Evolutionary conservation across 2,113 vertebrate genomes (phyloP).

Genomic region (Nothoprocta perdicaria): DNA sequence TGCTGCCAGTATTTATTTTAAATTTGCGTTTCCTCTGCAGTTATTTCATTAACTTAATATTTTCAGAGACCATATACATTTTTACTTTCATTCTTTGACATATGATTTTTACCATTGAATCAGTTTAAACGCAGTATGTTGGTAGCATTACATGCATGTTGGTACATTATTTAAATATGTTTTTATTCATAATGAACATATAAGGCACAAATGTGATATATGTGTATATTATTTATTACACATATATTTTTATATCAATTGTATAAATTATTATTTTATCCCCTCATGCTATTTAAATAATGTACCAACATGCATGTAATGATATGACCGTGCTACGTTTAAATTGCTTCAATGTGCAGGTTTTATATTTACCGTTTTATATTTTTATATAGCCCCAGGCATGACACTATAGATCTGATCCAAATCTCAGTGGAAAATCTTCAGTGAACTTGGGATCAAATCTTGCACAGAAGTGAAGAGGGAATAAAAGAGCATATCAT

Average conservation of each 20-base stretch:
- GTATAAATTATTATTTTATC: too few relatives aligned
- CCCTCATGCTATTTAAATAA: too few relatives aligned
- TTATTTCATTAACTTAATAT: background rate
- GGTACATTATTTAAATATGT: background rate
- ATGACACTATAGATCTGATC: background rate
- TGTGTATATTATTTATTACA: too few relatives aligned
- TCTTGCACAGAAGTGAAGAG: background rate
- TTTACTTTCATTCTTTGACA: background rate
- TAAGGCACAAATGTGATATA: too few relatives aligned
- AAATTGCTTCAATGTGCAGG: background rate
- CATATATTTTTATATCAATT: too few relatives aligned
- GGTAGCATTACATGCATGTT: background rate
- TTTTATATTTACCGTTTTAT: background rate
- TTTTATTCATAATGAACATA: too few relatives aligned
- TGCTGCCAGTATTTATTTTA: conserved; percentile 4
- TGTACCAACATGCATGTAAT: too few relatives aligned
- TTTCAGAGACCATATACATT: background rate
- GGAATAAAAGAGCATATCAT: background rate
- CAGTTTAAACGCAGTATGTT: background rate
- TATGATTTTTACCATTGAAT: background rate
- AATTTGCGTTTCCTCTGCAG: background rate
- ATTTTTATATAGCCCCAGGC: background rate
- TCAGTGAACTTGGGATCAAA: background rate
- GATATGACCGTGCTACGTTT: too few relatives aligned
- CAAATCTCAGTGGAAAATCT: background rate